Conservation (phyloP, 2,888 invertebrate species). For the Hypomecis punctinalis region DNA sequence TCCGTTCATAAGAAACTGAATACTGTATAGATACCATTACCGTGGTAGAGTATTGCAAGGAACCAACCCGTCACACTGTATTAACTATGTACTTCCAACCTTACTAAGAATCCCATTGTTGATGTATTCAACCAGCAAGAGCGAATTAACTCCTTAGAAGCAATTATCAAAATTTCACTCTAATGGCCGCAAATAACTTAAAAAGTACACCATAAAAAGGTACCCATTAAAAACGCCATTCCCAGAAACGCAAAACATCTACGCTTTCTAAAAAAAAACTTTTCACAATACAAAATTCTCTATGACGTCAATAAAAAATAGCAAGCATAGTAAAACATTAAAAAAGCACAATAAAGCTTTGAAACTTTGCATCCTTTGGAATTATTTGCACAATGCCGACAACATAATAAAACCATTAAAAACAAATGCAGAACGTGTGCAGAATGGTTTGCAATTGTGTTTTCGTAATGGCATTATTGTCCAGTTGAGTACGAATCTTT, state of each 20-base stretch:
- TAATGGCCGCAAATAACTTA: background rate
- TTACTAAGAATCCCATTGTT: too few species aligned
- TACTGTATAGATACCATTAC: too few species aligned
- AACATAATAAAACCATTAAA: slow-evolving; percentile 53
- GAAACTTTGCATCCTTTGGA: slow-evolving; percentile 46
- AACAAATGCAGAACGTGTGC: slow-evolving; percentile 44
- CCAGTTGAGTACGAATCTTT: slow-evolving; percentile 26
- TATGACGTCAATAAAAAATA: slow-evolving; percentile 45
- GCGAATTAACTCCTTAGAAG: too few species aligned
- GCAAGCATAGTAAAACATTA: slow-evolving; percentile 46
- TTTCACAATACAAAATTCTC: slow-evolving; percentile 49
- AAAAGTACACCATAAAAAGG: background rate
- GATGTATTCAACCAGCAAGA: too few species aligned
- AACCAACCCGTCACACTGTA: too few species aligned
- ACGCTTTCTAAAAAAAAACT: slow-evolving; percentile 65
- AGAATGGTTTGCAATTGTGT: slow-evolving; percentile 19
- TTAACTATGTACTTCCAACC: too few species aligned
- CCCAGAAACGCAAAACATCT: slow-evolving; percentile 47
- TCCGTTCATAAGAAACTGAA: too few species aligned
- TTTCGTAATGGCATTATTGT: slow-evolving; percentile 32
- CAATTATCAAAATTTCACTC: background rate
- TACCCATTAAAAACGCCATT: slow-evolving; percentile 35
- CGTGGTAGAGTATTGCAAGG: too few species aligned
- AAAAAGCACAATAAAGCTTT: slow-evolving; percentile 30
- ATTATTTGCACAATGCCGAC: slow-evolving; percentile 55